These are phyloP conservation scores for Crioceris asparagi DNA, from an alignment of 2,888 invertebrate species.

Conservation along the genomic window DNA sequence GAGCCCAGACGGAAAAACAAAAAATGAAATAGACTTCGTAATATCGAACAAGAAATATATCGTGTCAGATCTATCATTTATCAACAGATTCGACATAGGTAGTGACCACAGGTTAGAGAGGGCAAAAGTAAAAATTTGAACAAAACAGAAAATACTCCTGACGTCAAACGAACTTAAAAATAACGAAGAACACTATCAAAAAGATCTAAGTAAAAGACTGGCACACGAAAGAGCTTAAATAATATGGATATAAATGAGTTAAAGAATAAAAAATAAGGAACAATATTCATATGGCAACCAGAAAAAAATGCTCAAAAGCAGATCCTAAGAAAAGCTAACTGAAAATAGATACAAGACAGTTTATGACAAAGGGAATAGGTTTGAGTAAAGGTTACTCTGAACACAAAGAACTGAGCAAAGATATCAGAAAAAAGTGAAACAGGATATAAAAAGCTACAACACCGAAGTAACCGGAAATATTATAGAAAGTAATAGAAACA, in stretches of 20 bases:
- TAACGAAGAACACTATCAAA: neutral
- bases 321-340: neutral
- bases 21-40: too few relatives aligned
- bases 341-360: neutral
- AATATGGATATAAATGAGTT: too few relatives aligned
- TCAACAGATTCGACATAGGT: neutral
- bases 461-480: neutral
- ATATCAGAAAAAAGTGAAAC: constrained; percentile 1
- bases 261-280: too few relatives aligned
- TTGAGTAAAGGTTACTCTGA: neutral
- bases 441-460: neutral
- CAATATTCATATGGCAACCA: neutral
- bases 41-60: too few relatives aligned
- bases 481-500: constrained; percentile 1
- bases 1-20: neutral
- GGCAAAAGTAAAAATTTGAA: neutral
- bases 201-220: neutral
- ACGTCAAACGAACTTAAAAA: neutral
- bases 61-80: too few relatives aligned
- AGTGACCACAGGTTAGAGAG: neutral
- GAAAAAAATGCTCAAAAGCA: neutral
- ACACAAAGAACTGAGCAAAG: neutral
- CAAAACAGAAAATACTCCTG: neutral
- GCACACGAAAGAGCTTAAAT: too few relatives aligned
- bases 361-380: constrained; percentile 1